phyloP scores from a whole-genome alignment of 2,888 invertebrate genomes.

The Eupithecia centaureata region DNA sequence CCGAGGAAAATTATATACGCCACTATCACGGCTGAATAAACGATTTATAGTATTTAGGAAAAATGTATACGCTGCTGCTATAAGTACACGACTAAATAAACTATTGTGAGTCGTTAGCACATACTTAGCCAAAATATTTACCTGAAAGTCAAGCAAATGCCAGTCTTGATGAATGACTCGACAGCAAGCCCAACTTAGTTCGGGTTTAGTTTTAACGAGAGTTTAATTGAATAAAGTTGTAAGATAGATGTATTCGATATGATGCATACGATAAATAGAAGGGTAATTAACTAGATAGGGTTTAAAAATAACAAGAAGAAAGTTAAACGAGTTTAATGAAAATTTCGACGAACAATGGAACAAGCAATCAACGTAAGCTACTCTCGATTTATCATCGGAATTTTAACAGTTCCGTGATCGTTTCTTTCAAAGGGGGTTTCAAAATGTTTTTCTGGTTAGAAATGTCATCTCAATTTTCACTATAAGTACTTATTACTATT shows the following conservation, averaged over 20 bases:
- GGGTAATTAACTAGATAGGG: background rate
- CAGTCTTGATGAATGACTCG: conserved; percentile 43
- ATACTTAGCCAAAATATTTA: conserved; percentile 25
- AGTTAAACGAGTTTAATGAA: background rate
- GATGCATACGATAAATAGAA: background rate
- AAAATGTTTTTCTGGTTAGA: background rate
- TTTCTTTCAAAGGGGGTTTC: background rate
- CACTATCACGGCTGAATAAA: conserved; percentile 5
- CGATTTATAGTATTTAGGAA: no score
- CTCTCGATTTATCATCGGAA: conserved; percentile 3
- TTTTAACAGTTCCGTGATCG: background rate
- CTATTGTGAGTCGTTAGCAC: conserved; percentile 10
- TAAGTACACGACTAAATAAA: background rate
- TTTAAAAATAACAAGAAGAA: background rate
- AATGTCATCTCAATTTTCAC: background rate
- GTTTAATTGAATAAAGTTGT: conserved; percentile 30
- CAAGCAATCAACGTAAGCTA: background rate
- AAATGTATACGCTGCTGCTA: conserved; percentile 18
- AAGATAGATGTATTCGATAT: conserved; percentile 3
- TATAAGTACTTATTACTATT: no score
- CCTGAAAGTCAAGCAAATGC: conserved; percentile 33
- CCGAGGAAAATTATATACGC: conserved; percentile 18
- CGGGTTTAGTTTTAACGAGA: conserved; percentile 9
- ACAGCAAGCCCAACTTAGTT: conserved; percentile 31
- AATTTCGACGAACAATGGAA: background rate